Evolutionary conservation across 2,888 invertebrate species (phyloP), one percentile per base, ranked within the genome.

Genomic region (Ichneumon xanthorius): DNA sequence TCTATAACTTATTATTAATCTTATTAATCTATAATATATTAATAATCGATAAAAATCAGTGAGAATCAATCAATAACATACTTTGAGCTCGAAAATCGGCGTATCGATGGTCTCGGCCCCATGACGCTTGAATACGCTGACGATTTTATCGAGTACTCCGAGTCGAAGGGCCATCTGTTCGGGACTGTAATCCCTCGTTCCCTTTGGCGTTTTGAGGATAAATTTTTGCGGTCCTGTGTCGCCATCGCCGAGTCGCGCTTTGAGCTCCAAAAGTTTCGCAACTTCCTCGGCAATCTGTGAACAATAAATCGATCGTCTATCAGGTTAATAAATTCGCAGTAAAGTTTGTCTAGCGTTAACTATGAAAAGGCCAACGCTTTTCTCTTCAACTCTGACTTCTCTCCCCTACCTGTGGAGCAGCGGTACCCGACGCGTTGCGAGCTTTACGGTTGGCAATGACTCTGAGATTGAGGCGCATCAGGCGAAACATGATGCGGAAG

Each of bases 21-120:
- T 30, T 30, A 5, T 0, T 4, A 26, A 2, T 26, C 26, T 26
- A 26, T 26, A 26, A 26, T 3, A 26, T 26, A 3, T 26, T 3
- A 26, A 0, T 26, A 26, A 26, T 58, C 9, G 7, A 22, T 33
- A 40, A 45, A 14, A 63, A 19, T 72, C 11, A 63, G 65, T 50
- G 48, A 71, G 72, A 45, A 19, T 45, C 45, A 6, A 45, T 30
- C 84, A 14, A 22, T 33, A 37, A 85, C 86, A 90, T 93, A 98
- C 98, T 96, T 98, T 99, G 19, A 99, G 94, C 94, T 99, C 99
- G 95, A 99, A 99, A 22, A 99, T 98, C 63, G 99, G 99, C 33
- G 99, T 99, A 92, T 99, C 99, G 92, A 99, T 99, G 26, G 99
- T 98, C 93, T 98, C 99, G 22, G 99, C 99, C 55, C 99, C 99